Conservation (phyloP, 2,888 invertebrate species). For the Idaea aversata region DNA sequence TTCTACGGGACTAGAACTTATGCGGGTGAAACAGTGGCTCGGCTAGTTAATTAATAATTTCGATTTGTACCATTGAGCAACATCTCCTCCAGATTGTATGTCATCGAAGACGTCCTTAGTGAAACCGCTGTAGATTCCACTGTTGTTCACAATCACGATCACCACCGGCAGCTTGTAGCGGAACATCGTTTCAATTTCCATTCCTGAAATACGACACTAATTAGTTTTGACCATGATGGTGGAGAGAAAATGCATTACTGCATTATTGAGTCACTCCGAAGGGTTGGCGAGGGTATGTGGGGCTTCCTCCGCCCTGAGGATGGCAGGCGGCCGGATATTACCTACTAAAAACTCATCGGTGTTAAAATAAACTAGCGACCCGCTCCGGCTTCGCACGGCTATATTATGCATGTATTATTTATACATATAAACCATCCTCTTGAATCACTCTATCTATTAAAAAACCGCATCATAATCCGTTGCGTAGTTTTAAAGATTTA, state of each 20-base stretch:
- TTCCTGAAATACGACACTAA: constrained; percentile 78
- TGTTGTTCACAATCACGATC: constrained; percentile 96
- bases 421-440: no score
- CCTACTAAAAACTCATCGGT: no score
- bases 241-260: not conserved
- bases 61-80: constrained; percentile 85
- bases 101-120: constrained; percentile 87
- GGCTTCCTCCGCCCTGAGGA: no score
- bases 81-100: constrained; percentile 85
- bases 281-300: not conserved
- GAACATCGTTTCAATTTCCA: constrained; percentile 98
- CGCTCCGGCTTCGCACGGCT: no score
- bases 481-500: no score
- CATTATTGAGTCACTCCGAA: not conserved
- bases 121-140: constrained; percentile 95
- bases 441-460: no score
- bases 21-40: not conserved
- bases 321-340: no score
- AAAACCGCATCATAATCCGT: no score
- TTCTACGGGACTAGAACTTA: no score
- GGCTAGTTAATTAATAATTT: not conserved
- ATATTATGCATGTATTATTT: no score
- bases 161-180: constrained; percentile 95
- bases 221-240: not conserved
- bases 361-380: no score